phyloP scores from a whole-genome alignment of 2,888 invertebrate genomes.

The Chalcis sispes region DNA sequence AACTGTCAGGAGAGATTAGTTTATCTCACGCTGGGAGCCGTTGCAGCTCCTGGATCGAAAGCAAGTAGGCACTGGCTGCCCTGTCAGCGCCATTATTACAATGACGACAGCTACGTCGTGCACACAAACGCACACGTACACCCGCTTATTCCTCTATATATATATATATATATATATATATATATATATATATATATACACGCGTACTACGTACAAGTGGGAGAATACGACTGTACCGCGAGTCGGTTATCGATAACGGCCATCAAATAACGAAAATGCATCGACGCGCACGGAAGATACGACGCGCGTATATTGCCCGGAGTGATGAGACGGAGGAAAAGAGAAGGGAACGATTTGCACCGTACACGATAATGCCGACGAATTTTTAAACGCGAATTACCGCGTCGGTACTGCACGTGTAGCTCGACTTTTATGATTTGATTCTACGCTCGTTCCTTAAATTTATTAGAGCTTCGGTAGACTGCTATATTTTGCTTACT shows the following conservation, averaged over 20 bases:
- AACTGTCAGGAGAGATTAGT: constrained; percentile 60
- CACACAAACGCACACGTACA: constrained; percentile 1
- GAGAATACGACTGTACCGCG: not conserved
- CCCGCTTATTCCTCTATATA: too few relatives aligned
- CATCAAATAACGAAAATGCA: constrained; percentile 47
- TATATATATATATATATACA: not conserved
- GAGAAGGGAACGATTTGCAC: too few relatives aligned
- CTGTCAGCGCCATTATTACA: constrained; percentile 55
- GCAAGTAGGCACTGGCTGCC: constrained; percentile 19
- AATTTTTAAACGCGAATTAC: too few relatives aligned
- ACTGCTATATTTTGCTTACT: too few relatives aligned
- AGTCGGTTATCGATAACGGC: constrained; percentile 17
- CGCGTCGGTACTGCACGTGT: too few relatives aligned
- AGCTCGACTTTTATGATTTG: too few relatives aligned
- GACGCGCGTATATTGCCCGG: not conserved
- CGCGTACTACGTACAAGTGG: not conserved
- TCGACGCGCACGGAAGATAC: constrained; percentile 11
- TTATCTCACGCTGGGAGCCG: constrained; percentile 63
- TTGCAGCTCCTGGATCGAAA: constrained; percentile 57
- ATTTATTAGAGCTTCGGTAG: too few relatives aligned
- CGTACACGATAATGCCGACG: too few relatives aligned
- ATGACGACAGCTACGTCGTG: constrained; percentile 16
- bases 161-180: too few relatives aligned
- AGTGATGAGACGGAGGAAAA: too few relatives aligned
- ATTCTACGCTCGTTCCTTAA: too few relatives aligned